These are phyloP conservation scores for Heterodera carotae DNA, from an alignment of 1,140 invertebrate species.

Conservation along the genomic window DNA sequence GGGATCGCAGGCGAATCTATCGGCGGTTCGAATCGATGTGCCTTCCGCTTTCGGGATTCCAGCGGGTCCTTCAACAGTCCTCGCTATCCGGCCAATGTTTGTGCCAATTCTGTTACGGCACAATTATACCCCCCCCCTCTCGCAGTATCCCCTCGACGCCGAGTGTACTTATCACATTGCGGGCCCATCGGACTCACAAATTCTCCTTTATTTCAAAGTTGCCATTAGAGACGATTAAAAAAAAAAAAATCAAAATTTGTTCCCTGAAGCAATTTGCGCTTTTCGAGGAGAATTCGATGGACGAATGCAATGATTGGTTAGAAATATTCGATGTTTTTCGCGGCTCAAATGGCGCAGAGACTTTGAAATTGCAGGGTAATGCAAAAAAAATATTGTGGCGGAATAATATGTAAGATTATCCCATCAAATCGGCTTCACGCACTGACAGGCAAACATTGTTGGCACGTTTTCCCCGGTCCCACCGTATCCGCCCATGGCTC, in stretches of 20 bases:
- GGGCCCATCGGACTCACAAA: constrained; percentile 52
- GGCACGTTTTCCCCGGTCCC: constrained; percentile 58
- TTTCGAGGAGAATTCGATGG: constrained; percentile 50
- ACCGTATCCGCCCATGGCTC: constrained; percentile 58
- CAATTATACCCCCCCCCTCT: neutral
- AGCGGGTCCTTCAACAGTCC: constrained; percentile 62
- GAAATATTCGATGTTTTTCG: constrained; percentile 62
- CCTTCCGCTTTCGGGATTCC: constrained; percentile 52
- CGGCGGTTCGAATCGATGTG: constrained; percentile 60
- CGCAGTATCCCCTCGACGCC: constrained; percentile 57
- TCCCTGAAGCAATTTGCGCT: constrained; percentile 58
- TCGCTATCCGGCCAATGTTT: constrained; percentile 61
- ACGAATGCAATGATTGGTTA: constrained; percentile 58
- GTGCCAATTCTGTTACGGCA: neutral
- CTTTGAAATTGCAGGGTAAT: constrained; percentile 49
- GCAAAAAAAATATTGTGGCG: neutral
- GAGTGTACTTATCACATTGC: constrained; percentile 59
- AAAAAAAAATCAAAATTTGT: neutral
- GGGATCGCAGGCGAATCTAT: constrained; percentile 60
- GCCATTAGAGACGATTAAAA: too few relatives aligned
- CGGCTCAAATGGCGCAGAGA: constrained; percentile 52
- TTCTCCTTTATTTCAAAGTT: constrained; percentile 59
- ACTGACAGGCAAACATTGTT: constrained; percentile 52
- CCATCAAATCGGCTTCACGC: neutral
- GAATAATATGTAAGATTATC: too few relatives aligned